Conservation (phyloP, 2,113 vertebrate genomes). For the Smithornis capensis region DNA sequence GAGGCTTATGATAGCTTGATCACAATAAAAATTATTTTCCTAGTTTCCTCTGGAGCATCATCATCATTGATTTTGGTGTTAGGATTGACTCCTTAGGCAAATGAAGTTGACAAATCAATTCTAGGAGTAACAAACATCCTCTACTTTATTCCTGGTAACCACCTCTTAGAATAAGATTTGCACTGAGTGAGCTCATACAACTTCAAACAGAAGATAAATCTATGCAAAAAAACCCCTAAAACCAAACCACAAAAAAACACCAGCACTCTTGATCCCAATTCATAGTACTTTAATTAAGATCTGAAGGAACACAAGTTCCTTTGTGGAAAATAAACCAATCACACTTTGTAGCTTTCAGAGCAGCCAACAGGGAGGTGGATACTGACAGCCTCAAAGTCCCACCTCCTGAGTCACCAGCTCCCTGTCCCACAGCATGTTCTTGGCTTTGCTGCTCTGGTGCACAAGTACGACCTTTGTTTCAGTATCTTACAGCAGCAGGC, state of each 20-base stretch:
- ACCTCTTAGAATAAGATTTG: background rate
- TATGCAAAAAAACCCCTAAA: background rate
- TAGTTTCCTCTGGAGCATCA: background rate
- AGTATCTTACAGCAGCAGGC: background rate
- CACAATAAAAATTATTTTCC: background rate
- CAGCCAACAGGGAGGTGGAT: background rate
- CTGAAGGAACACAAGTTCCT: background rate
- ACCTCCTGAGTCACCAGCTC: background rate
- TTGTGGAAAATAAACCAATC: background rate
- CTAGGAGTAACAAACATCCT: background rate
- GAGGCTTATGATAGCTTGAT: background rate
- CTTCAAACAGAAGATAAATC: background rate
- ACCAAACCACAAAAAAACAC: background rate
- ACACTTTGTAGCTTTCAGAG: background rate
- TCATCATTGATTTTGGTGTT: background rate
- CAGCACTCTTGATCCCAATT: background rate
- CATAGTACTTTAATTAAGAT: background rate
- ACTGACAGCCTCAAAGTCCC: background rate
- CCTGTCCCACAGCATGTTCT: fast-evolving
- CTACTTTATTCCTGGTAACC: background rate
- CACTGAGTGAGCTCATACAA: background rate
- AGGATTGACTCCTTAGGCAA: background rate
- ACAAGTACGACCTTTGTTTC: background rate
- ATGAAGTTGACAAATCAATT: background rate
- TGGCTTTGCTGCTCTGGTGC: background rate